A percentile compares a stretch with the other conserved stretches of the same genome.
These are phyloP conservation scores for Eudyptes chrysolophus DNA, from an alignment of 2,113 vertebrate species.

Conservation along the genomic window DNA sequence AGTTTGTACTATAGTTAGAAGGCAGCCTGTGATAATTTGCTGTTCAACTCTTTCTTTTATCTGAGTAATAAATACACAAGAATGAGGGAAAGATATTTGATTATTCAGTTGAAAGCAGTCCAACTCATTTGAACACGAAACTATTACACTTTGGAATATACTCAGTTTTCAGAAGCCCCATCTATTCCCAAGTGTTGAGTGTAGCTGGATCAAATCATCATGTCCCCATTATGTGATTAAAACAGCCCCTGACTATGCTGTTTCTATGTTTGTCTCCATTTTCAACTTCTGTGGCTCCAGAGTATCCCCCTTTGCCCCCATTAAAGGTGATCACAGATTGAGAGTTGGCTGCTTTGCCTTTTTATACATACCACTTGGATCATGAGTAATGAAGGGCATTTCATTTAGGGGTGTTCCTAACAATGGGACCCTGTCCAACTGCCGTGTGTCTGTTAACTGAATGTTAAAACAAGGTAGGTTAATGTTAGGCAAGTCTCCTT, in stretches of 20 bases:
- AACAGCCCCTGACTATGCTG: neutral
- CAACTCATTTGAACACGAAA: neutral
- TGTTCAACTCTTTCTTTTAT: neutral
- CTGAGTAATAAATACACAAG: neutral
- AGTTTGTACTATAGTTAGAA: neutral
- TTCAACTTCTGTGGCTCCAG: slow-evolving; percentile 28
- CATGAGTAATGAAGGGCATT: slow-evolving; percentile 65
- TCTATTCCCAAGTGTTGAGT: slow-evolving; percentile 5
- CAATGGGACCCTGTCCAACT: slow-evolving; percentile 35
- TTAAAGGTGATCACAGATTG: slow-evolving; percentile 57
- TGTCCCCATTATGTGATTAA: slow-evolving; percentile 36
- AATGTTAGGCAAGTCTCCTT: slow-evolving; percentile 64
- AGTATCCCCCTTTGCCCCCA: neutral
- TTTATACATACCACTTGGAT: slow-evolving; percentile 30
- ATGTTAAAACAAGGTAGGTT: slow-evolving; percentile 65
- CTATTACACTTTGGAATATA: neutral
- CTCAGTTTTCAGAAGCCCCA: slow-evolving; percentile 1
- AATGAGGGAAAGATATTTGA: neutral
- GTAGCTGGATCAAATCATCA: slow-evolving; percentile 31
- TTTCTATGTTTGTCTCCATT: slow-evolving; percentile 71
- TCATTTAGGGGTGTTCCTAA: slow-evolving; percentile 54
- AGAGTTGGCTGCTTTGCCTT: slow-evolving; percentile 39
- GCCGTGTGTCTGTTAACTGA: slow-evolving; percentile 59
- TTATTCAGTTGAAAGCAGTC: neutral
- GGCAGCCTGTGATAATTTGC: neutral